Evolutionary conservation across 2,888 invertebrate species (phyloP), one percentile per base, ranked within the genome.

Genomic region (Scotopteryx bipunctaria): DNA sequence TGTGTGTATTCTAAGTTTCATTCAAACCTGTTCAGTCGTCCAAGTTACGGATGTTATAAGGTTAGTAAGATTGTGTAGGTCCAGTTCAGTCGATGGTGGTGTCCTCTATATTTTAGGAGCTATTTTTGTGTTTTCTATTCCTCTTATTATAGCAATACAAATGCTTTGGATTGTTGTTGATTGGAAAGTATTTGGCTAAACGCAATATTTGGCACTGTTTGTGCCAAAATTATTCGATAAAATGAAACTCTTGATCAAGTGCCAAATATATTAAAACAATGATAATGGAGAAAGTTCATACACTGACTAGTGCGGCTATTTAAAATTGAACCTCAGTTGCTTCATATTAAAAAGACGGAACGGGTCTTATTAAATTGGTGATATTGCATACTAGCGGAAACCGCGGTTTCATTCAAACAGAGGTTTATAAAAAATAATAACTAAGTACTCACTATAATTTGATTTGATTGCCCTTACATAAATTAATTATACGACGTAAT

Each of bases 191-290:
- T 59, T 49, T 63, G 61, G 57, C 62, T 40, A 55, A 58, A 38
- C 54, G 57, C 57, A 58, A 11, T 37, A 27, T 27, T 27, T 25
- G 2, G 25, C n/a, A n/a, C n/a, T 13, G 15, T 31, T 48, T 40
- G 43, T 42, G 32, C 31, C 25, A 46, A 56, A 32, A n/a, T n/a
- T 46, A 17, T 37, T 44, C 43, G 49, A 53, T 54, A 41, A 57
- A 56, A 51, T 57, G 64, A 67, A 67, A 73, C 66, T 64, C 57
- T 80, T 83, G 84, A 73, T 71, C 65, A 19, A 49, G 44, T 67
- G 83, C 84, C 84, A 84, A 78, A 63, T 46, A 59, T 47, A 47
- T 53, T 23, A 53, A 54, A 59, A 60, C 48, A 51, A 56, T 50
- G 48, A 45, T 40, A 36, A 48, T n/a, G 32, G 47, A 53, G 60